Evolutionary conservation across 2,888 invertebrate species (phyloP), one percentile per base, ranked within the genome.

Genomic region (Napeogenes sylphis): DNA sequence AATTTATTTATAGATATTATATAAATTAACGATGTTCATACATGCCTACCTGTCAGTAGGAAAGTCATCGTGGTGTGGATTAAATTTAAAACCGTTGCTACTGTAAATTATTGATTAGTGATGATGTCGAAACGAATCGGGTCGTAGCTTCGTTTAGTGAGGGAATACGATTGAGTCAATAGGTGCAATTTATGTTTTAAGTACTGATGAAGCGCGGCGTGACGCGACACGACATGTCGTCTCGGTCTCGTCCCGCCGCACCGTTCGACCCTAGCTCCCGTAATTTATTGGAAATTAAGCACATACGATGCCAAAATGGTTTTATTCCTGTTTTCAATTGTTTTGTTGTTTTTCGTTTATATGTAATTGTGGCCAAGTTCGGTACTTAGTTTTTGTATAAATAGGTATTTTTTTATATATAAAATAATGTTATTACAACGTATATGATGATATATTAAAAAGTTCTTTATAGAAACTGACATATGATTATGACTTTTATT

Each of bases 241-340:
- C 32, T 58, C 67, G 68, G 71, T 65, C 67, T 67, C 67, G 59
- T 54, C 69, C 66, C 59, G 68, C 67, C 70, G 65, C 65, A 51
- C 61, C 67, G 70, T 62, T 46, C 58, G 57, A 67, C 61, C 71
- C 69, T 69, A 56, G 62, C 61, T 69, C 75, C 68, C 68, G 71
- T 85, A 87, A 85, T 84, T 78, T 82, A 76, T 79, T 81, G 79
- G 81, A 82, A 85, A 84, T 81, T 81, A 86, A 85, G 86, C 87
- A 87, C 86, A 88, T 87, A 84, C 88, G 88, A 89, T 89, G 90
- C 90, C 90, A 90, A 90, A 90, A 89, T 89, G 89, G 88, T 90
- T 88, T 86, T 85, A 88, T 88, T 87, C 89, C 88, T 87, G 87
- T 89, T 88, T 88, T 88, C 86, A 84, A 84, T 89, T 87, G 85